phyloP scores from a whole-genome alignment of 2,113 vertebrate species.

The Sceloporus tristichus region DNA sequence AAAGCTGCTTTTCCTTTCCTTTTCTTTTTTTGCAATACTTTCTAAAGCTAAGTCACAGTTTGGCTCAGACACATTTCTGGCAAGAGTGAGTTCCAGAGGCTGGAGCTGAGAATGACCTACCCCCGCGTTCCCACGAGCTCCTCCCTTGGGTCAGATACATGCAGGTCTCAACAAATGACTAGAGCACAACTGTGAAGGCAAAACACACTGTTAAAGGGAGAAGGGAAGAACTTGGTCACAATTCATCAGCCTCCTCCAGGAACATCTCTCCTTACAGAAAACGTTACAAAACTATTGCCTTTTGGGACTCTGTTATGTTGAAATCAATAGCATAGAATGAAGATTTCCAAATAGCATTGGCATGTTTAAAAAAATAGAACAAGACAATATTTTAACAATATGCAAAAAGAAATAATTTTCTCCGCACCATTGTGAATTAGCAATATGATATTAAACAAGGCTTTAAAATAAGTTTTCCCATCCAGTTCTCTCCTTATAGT shows the following conservation, averaged over 20 bases:
- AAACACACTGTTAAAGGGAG: slow-evolving; percentile 22
- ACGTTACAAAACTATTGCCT: slow-evolving; percentile 2
- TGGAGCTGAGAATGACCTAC: slow-evolving; percentile 73
- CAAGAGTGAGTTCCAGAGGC: slow-evolving; percentile 48
- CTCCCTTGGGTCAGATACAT: slow-evolving; percentile 65
- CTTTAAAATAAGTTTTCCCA: not conserved
- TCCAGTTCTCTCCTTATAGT: not conserved
- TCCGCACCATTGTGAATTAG: not conserved
- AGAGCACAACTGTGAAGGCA: not conserved
- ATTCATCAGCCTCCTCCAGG: not conserved
- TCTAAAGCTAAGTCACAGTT: slow-evolving; percentile 60
- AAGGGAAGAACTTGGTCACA: fast-evolving
- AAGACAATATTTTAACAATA: not conserved
- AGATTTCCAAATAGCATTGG: not conserved
- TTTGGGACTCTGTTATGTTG: not conserved
- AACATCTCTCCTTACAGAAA: not conserved
- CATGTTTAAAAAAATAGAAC: not conserved
- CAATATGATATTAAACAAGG: fast-evolving
- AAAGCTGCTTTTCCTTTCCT: not conserved
- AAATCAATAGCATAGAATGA: not conserved
- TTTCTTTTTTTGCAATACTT: slow-evolving; percentile 31
- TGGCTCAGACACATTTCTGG: slow-evolving; percentile 70
- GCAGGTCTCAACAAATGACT: slow-evolving; percentile 39
- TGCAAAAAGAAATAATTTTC: not conserved
- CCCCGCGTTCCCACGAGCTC: slow-evolving; percentile 73